Conservation (phyloP, 2,797 vertebrate species). For the Vipera latastei region DNA sequence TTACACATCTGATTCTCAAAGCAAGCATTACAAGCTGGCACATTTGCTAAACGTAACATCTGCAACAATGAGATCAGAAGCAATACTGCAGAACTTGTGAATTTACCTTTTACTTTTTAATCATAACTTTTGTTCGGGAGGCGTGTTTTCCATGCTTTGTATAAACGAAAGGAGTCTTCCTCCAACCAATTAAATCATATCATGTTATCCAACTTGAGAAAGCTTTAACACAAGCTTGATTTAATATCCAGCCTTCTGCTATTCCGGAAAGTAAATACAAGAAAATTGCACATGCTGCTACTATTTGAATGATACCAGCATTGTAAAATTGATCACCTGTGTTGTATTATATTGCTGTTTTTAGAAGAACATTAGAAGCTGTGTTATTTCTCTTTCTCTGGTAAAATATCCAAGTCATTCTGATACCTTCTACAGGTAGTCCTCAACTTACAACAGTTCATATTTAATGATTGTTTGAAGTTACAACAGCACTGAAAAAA, state of each 20-base stretch:
- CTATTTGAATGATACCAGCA: not conserved
- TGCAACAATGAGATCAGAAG: not conserved
- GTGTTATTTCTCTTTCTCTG: not conserved
- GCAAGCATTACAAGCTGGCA: conserved; percentile 12
- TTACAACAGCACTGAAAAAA: not conserved
- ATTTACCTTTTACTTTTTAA: not conserved
- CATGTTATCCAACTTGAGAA: not conserved
- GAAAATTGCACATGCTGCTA: not conserved
- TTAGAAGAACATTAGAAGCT: not conserved
- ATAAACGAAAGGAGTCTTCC: not conserved
- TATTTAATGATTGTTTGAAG: not conserved
- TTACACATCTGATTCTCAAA: conserved; percentile 7
- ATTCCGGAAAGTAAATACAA: not conserved
- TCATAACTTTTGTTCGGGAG: not conserved
- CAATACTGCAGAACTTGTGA: conserved; percentile 1
- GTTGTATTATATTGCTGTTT: not conserved
- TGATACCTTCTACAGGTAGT: not conserved
- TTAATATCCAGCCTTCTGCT: not conserved
- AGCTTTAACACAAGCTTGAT: not conserved
- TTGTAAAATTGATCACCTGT: not conserved
- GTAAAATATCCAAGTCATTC: not conserved
- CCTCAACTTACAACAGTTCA: not conserved
- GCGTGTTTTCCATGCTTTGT: not conserved
- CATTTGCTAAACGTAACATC: conserved; percentile 7
- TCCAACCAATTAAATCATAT: not conserved